phyloP scores from a whole-genome alignment of 2,888 invertebrate genomes.

The Melieria omissa region DNA sequence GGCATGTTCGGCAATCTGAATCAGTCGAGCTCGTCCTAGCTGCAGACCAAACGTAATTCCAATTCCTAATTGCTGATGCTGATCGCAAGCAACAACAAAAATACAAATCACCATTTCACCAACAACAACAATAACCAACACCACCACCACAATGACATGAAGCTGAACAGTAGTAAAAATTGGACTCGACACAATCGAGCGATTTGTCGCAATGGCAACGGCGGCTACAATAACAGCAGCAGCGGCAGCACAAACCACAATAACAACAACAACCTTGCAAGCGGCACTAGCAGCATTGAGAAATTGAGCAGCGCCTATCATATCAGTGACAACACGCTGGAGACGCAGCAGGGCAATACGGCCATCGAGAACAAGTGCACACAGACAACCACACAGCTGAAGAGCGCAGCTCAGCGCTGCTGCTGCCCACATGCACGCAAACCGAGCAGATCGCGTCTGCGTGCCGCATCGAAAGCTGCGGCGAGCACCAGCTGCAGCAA shows the following conservation, averaged over 20 bases:
- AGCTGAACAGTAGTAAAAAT: conserved; percentile 51
- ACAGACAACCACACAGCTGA: not conserved
- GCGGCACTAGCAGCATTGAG: not conserved
- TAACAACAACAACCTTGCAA: conserved; percentile 48
- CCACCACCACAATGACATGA: conserved; percentile 38
- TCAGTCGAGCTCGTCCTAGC: conserved; percentile 77
- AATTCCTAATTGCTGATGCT: conserved; percentile 66
- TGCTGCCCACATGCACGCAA: not conserved
- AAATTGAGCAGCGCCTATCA: not conserved
- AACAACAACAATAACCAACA: conserved; percentile 33
- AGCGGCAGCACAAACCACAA: conserved; percentile 49
- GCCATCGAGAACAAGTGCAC: not conserved
- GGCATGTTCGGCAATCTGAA: conserved; percentile 77
- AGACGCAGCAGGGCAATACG: not conserved
- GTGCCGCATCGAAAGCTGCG: not conserved
- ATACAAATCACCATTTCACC: conserved; percentile 38
- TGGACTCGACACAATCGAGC: conserved; percentile 47
- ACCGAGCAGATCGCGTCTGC: not conserved
- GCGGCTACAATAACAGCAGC: conserved; percentile 52
- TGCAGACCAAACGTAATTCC: conserved; percentile 67
- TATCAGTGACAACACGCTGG: conserved; percentile 5
- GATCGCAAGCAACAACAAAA: conserved; percentile 52
- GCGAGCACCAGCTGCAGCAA: not conserved
- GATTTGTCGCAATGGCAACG: conserved; percentile 52
- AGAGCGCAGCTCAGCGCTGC: not conserved